Conservation (phyloP, 2,113 vertebrate genomes). For the Fregetta grallaria region DNA sequence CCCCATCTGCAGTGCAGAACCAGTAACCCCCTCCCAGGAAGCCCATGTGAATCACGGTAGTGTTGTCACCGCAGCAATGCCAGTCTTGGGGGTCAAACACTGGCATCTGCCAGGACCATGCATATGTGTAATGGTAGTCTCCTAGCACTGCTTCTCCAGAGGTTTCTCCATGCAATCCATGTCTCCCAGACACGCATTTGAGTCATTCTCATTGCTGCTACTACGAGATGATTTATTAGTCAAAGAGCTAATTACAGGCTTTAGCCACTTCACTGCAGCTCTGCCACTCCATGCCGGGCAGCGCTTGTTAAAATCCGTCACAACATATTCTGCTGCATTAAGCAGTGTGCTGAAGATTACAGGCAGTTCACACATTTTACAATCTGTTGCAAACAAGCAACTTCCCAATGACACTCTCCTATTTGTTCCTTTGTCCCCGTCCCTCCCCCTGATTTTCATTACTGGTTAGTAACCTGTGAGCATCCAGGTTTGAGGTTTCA, state of each 20-base stretch:
- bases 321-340: slow-evolving; percentile 55
- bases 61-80: fast-evolving
- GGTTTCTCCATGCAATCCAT: neutral
- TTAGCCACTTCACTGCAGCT: slow-evolving; percentile 23
- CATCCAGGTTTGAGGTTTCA: neutral
- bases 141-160: neutral
- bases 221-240: slow-evolving; percentile 7
- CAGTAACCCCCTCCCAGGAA: neutral
- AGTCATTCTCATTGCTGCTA: neutral
- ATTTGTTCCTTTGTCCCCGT: neutral
- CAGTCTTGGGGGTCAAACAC: neutral
- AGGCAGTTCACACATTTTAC: slow-evolving; percentile 14
- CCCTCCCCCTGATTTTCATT: neutral
- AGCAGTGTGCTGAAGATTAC: neutral
- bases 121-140: fast-evolving
- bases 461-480: neutral
- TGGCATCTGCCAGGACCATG: neutral
- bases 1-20: neutral
- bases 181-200: neutral
- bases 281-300: neutral
- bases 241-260: slow-evolving; percentile 41
- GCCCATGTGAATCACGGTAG: fast-evolving
- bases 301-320: neutral
- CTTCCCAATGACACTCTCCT: neutral
- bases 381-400: slow-evolving; percentile 9